Evolutionary conservation across 2,888 invertebrate genomes (phyloP).

Genomic region (Brachyptera putata): DNA sequence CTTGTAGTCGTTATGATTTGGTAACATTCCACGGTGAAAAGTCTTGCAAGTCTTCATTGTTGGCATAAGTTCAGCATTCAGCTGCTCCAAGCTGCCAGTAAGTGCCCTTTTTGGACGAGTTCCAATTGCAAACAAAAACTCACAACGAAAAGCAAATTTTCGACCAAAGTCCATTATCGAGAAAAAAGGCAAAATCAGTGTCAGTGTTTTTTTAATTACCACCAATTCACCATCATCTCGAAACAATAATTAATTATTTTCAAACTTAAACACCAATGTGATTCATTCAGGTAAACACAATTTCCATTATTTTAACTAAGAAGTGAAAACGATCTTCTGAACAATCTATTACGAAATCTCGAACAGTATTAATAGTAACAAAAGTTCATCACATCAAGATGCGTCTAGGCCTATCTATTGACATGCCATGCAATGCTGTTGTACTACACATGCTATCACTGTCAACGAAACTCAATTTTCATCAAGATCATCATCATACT

Average conservation of each 20-base stretch:
- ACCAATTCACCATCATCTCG: too few relatives aligned
- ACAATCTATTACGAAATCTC: too few relatives aligned
- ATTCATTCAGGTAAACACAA: neutral
- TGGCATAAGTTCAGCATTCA: conserved; percentile 1
- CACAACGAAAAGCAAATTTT: conserved; percentile 2
- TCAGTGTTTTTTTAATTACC: too few relatives aligned
- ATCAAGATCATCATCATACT: neutral
- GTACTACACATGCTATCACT: too few relatives aligned
- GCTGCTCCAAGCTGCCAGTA: neutral
- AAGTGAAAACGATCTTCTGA: too few relatives aligned
- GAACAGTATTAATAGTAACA: too few relatives aligned
- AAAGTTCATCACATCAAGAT: neutral
- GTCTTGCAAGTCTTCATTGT: neutral
- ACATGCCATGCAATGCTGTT: neutral
- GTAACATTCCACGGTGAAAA: neutral
- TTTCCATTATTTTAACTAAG: neutral
- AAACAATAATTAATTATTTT: too few relatives aligned
- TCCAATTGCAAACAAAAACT: neutral
- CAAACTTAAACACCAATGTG: neutral
- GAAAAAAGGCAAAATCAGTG: too few relatives aligned
- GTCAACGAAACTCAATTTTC: too few relatives aligned
- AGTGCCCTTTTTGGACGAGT: neutral
- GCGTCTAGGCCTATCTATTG: neutral
- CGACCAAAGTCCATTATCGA: neutral
- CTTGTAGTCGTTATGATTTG: neutral